phyloP scores from a whole-genome alignment of 2,888 invertebrate genomes.

The Epistrophe grossulariae region DNA sequence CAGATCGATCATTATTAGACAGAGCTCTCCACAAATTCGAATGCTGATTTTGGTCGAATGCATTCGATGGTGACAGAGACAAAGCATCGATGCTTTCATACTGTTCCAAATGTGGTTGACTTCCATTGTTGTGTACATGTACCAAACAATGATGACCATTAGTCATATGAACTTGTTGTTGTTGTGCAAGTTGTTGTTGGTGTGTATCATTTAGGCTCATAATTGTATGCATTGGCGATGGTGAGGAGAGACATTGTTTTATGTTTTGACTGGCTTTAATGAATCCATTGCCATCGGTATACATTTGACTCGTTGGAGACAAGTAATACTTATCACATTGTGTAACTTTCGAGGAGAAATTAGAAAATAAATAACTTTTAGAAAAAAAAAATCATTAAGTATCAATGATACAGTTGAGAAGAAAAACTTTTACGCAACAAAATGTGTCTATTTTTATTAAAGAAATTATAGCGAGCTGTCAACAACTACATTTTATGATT shows the following conservation, averaged over 20 bases:
- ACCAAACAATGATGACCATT: slow-evolving; percentile 38
- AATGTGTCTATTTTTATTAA: too few species aligned
- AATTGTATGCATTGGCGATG: slow-evolving; percentile 78
- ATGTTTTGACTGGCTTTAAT: slow-evolving; percentile 83
- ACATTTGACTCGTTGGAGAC: slow-evolving; percentile 82
- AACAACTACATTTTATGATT: too few species aligned
- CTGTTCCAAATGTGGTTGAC: slow-evolving; percentile 50
- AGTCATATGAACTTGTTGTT: slow-evolving; percentile 27
- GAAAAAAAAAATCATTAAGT: background rate
- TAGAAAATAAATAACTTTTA: background rate
- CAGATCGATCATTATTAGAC: slow-evolving; percentile 52
- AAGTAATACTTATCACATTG: slow-evolving; percentile 83
- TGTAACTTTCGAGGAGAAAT: slow-evolving; percentile 76
- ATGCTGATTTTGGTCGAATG: slow-evolving; percentile 24
- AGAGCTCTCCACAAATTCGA: slow-evolving; percentile 55
- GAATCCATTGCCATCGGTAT: slow-evolving; percentile 81
- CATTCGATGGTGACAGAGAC: slow-evolving; percentile 51
- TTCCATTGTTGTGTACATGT: slow-evolving; percentile 61
- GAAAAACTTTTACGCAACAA: background rate
- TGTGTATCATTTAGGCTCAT: slow-evolving; percentile 47
- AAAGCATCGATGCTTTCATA: slow-evolving; percentile 53
- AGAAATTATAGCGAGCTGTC: too few species aligned
- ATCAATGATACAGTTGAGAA: background rate
- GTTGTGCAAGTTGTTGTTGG: background rate
- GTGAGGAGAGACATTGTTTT: slow-evolving; percentile 82